phyloP scores from a whole-genome alignment of 1,140 invertebrate species.

The Micrasema minimum region DNA sequence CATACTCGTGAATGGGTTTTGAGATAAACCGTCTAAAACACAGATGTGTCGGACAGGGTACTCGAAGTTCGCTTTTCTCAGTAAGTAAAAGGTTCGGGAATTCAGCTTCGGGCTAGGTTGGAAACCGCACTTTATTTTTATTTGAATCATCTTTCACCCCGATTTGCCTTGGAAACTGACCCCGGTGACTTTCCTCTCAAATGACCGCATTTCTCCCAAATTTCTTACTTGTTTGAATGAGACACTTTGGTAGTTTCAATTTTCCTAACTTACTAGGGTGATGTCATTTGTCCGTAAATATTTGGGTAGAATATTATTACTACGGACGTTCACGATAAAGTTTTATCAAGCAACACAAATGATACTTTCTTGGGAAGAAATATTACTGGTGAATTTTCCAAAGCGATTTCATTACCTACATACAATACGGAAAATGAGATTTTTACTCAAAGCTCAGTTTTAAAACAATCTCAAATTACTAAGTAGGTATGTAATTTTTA shows the following conservation, averaged over 20 bases:
- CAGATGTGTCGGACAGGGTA: constrained; percentile 1
- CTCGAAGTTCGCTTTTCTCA: neutral
- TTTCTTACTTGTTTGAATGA: constrained; percentile 4
- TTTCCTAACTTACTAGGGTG: neutral
- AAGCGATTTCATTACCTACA: neutral
- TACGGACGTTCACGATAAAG: neutral
- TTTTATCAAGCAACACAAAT: neutral
- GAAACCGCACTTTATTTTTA: constrained; percentile 52
- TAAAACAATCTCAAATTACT: too few relatives aligned
- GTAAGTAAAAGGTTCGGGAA: constrained; percentile 24
- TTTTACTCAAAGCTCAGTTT: too few relatives aligned
- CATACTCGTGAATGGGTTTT: constrained; percentile 16
- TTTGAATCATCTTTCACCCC: constrained; percentile 49
- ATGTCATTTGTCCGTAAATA: neutral
- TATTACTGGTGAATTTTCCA: neutral
- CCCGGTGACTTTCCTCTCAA: constrained; percentile 13
- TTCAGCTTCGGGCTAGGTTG: constrained; percentile 16
- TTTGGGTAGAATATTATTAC: constrained; percentile 1
- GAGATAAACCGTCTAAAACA: constrained; percentile 12
- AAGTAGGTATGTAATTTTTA: too few relatives aligned
- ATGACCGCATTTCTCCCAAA: neutral
- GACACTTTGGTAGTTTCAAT: constrained; percentile 7
- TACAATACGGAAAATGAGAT: too few relatives aligned
- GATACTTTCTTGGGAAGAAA: neutral
- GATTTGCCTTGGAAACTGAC: constrained; percentile 22